Base-by-base conservation (phyloP, 2,113 vertebrate species). In the Alouatta palliata region DNA sequence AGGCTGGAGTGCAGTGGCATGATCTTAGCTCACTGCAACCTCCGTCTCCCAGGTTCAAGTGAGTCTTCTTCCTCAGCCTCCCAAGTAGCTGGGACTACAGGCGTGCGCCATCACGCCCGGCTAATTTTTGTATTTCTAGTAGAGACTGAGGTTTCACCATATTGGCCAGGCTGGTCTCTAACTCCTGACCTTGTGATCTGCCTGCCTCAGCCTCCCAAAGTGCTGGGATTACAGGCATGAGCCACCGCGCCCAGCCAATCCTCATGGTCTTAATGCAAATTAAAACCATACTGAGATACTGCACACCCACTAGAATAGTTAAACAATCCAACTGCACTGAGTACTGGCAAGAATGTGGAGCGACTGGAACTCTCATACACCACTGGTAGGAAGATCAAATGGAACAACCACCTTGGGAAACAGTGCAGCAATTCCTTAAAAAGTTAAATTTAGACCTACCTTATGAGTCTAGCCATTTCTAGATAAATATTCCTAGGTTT, bases 361-460 rank as follows among this genome's bases (percentile, higher is more conserved):
- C 17, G 66, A 14, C 20, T 32, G 4, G 80, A 43, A 77, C 2
- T 47, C 52, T 8, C n/a, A 19, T 12, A 20, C 7, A 10, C 49
- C 32, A 25, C 83, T 20, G 6, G 3, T 2, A 13, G 54, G 32
- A 79, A 58, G 8, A 2, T 10, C 32, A 70, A 61, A 64, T 13
- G 23, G 19, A n/a, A 23, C 32, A 43, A 8, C 4, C 47, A 47
- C 32, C 85, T 77, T 71, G 49, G 47, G n/a, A 94, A 76, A 84
- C 16, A 91, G 54, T 58, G 61, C 40, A 79, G 56, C 47, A 81
- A 23, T 75, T 49, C 90, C 89, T 80, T 49, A 19, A 77, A 45
- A 58, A n/a, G 20, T 75, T 75, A 80, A 64, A 45, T 20, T 49
- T 66, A 40, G 8, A 25, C 8, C 9, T 82, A 32, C 27, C 43